Conservation (phyloP, 2,113 vertebrate genomes). For the Upupa epops region DNA sequence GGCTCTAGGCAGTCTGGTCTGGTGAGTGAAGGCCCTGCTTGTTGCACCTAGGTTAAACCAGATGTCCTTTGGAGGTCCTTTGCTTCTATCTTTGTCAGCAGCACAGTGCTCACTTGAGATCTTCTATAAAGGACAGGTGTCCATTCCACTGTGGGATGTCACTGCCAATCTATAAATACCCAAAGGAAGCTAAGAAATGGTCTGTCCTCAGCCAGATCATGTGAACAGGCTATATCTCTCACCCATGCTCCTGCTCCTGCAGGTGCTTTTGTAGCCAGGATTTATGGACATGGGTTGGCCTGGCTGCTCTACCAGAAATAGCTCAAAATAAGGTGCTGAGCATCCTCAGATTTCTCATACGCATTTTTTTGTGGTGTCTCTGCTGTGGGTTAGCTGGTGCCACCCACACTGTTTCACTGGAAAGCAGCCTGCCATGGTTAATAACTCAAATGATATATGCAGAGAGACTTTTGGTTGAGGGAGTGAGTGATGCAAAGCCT, state of each 20-base stretch:
- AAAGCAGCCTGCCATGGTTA: not conserved
- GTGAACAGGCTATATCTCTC: not conserved
- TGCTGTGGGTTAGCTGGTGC: not conserved
- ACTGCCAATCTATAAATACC: not conserved
- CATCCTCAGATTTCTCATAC: not conserved
- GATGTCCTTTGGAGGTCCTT: too few species aligned
- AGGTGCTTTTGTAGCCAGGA: not conserved
- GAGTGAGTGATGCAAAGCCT: not conserved
- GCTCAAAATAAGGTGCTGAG: not conserved
- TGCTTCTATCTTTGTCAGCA: not conserved
- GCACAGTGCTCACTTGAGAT: rapidly evolving
- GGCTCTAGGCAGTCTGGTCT: too few species aligned
- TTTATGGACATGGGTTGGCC: not conserved
- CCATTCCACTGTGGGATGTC: not conserved
- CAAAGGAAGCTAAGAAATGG: not conserved
- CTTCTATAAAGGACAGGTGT: not conserved
- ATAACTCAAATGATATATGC: not conserved
- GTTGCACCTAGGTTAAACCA: too few species aligned
- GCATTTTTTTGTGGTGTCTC: not conserved
- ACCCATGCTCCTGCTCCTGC: rapidly evolving
- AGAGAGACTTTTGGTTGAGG: not conserved
- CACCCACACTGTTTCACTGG: not conserved
- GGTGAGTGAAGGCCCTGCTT: too few species aligned
- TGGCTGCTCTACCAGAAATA: not conserved
- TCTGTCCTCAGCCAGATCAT: not conserved